phyloP scores from a whole-genome alignment of 2,888 invertebrate genomes.

The Sesia apiformis region DNA sequence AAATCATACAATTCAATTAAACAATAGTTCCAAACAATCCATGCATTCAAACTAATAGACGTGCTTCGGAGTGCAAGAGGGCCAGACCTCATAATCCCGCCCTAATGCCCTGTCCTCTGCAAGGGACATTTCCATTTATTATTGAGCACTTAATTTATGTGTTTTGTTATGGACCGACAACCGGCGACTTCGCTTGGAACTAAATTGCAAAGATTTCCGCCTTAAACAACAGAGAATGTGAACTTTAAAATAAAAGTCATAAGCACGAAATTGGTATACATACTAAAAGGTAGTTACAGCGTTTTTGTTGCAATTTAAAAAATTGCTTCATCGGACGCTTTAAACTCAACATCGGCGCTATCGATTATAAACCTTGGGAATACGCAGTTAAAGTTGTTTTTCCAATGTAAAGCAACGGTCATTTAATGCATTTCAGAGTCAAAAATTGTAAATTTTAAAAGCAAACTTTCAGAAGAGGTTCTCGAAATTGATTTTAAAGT shows the following conservation, averaged over 20 bases:
- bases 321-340: conserved; percentile 50
- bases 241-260: conserved; percentile 9
- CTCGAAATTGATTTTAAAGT: conserved; percentile 8
- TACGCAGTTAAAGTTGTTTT: conserved; percentile 19
- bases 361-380: conserved; percentile 22
- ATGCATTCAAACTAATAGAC: conserved; percentile 8
- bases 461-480: conserved; percentile 11
- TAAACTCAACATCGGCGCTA: conserved; percentile 23
- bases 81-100: conserved; percentile 69
- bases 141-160: conserved; percentile 77
- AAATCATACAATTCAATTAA: conserved; percentile 1
- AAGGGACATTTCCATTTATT: conserved; percentile 76
- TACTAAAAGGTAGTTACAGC: conserved; percentile 12
- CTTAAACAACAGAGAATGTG: conserved; percentile 10
- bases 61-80: conserved; percentile 33
- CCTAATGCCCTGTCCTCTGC: conserved; percentile 74
- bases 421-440: conserved; percentile 31
- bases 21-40: conserved; percentile 12
- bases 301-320: conserved; percentile 22
- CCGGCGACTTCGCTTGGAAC: conserved; percentile 32
- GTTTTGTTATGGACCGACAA: conserved; percentile 74
- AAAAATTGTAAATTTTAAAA: conserved; percentile 40
- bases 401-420: conserved; percentile 13
- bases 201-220: conserved; percentile 23
- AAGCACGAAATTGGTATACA: conserved; percentile 4